Evolutionary conservation across 1,140 invertebrate species (phyloP).

Genomic region (Aricia agestis): DNA sequence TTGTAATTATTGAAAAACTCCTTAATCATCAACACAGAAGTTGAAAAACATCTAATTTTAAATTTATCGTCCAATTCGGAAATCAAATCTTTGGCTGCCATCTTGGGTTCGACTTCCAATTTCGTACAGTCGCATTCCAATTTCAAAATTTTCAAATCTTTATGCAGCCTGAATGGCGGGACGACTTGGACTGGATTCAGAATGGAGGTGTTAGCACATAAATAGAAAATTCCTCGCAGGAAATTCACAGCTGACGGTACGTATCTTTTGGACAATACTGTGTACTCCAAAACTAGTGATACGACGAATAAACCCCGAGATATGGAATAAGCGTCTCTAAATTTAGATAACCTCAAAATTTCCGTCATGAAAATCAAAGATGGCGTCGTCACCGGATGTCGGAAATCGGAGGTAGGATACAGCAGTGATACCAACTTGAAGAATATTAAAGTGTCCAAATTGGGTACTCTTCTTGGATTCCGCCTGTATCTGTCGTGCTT

Average conservation of each 20-base stretch:
- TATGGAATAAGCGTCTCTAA: slow-evolving; percentile 81
- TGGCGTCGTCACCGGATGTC: slow-evolving; percentile 90
- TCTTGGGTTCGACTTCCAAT: slow-evolving; percentile 47
- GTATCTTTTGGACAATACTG: slow-evolving; percentile 86
- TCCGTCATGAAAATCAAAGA: slow-evolving; percentile 89
- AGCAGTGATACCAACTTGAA: slow-evolving; percentile 86
- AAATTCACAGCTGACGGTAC: slow-evolving; percentile 88
- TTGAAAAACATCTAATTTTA: slow-evolving; percentile 77
- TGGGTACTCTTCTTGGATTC: slow-evolving; percentile 80
- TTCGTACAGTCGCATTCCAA: slow-evolving; percentile 71
- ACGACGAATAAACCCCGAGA: slow-evolving; percentile 87
- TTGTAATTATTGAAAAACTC: slow-evolving; percentile 77
- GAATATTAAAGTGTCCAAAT: slow-evolving; percentile 85
- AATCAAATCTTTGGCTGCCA: slow-evolving; percentile 72
- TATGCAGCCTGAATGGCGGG: slow-evolving; percentile 80
- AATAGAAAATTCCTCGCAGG: slow-evolving; percentile 81
- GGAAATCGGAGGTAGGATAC: slow-evolving; percentile 92
- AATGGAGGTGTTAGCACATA: slow-evolving; percentile 77
- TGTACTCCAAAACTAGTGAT: slow-evolving; percentile 87
- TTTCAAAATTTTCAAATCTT: slow-evolving; percentile 76
- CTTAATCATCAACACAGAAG: slow-evolving; percentile 74
- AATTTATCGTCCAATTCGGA: slow-evolving; percentile 78
- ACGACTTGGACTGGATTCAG: slow-evolving; percentile 77
- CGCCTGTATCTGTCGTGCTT: slow-evolving; percentile 83
- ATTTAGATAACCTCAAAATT: slow-evolving; percentile 81